Conservation (phyloP, 2,888 invertebrate species). For the Nomada fucata region DNA sequence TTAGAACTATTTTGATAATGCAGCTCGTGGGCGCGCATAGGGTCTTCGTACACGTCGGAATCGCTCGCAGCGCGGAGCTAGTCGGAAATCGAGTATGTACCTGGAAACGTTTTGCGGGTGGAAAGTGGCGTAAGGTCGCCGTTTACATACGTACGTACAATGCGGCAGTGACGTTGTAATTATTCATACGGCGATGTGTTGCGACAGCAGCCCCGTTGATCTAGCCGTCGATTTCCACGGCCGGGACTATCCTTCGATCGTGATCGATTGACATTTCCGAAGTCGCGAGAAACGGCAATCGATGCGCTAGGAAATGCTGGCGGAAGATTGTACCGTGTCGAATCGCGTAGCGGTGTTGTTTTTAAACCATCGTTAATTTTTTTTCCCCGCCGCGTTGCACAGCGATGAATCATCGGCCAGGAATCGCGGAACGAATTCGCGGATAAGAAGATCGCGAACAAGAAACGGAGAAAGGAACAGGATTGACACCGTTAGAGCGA, state of each 20-base stretch:
- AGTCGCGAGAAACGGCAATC: conserved; percentile 31
- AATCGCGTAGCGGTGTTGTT: conserved; percentile 23
- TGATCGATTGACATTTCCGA: background rate
- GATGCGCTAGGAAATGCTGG: background rate
- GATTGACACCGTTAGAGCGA: conserved; percentile 2
- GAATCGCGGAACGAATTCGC: conserved; percentile 15
- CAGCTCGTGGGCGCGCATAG: conserved; percentile 23
- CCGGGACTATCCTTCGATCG: conserved; percentile 17
- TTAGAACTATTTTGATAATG: conserved; percentile 42
- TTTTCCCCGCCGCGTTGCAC: background rate
- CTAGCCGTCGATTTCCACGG: background rate
- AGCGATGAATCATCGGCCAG: conserved; percentile 17
- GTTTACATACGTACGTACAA: conserved; percentile 28
- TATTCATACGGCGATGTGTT: conserved; percentile 32
- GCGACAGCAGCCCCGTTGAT: conserved; percentile 6
- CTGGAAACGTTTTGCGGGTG: conserved; percentile 27
- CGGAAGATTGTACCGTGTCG: background rate
- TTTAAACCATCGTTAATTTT: background rate
- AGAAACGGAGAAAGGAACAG: conserved; percentile 2
- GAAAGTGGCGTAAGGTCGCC: conserved; percentile 47
- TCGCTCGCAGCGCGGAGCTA: conserved; percentile 6
- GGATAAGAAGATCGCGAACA: background rate
- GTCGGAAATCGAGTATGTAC: conserved; percentile 30
- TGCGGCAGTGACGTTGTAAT: conserved; percentile 29
- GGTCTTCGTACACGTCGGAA: conserved; percentile 17